These are phyloP conservation scores for Sipha maydis DNA, from an alignment of 2,888 invertebrate genomes.

Conservation along the genomic window DNA sequence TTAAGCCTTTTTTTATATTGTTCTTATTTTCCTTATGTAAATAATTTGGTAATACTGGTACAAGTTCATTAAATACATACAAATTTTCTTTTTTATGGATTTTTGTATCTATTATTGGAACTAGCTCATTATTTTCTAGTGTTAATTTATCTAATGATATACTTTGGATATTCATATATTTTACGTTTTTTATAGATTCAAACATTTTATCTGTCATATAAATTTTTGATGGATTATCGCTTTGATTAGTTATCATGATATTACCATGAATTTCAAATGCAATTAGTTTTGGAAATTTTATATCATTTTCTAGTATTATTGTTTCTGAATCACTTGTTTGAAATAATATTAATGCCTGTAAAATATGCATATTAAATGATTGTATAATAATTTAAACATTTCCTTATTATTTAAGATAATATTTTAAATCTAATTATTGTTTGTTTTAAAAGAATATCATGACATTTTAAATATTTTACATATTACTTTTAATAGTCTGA, in stretches of 20 bases:
- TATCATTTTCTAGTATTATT: constrained; percentile 58
- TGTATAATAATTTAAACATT: background rate
- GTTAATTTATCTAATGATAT: constrained; percentile 45
- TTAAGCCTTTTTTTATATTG: constrained; percentile 66
- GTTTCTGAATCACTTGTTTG: constrained; percentile 70
- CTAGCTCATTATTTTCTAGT: constrained; percentile 44
- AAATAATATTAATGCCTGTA: constrained; percentile 71
- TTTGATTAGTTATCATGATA: background rate
- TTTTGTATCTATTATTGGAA: constrained; percentile 16
- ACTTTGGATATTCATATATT: constrained; percentile 46
- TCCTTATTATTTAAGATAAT: background rate
- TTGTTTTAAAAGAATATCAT: background rate
- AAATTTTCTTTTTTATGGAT: constrained; percentile 45
- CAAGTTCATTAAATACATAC: constrained; percentile 38
- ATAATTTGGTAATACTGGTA: constrained; percentile 21
- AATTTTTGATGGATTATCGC: constrained; percentile 4
- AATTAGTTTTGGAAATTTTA: constrained; percentile 53
- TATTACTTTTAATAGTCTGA: background rate
- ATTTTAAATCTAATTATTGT: background rate
- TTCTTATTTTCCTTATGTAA: constrained; percentile 29
- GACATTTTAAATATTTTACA: background rate
- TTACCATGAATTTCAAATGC: constrained; percentile 62
- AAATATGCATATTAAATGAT: constrained; percentile 54
- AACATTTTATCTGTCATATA: constrained; percentile 44
- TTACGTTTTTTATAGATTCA: constrained; percentile 34